phyloP scores from a whole-genome alignment of 2,888 invertebrate genomes.

The Nysson spinosus region DNA sequence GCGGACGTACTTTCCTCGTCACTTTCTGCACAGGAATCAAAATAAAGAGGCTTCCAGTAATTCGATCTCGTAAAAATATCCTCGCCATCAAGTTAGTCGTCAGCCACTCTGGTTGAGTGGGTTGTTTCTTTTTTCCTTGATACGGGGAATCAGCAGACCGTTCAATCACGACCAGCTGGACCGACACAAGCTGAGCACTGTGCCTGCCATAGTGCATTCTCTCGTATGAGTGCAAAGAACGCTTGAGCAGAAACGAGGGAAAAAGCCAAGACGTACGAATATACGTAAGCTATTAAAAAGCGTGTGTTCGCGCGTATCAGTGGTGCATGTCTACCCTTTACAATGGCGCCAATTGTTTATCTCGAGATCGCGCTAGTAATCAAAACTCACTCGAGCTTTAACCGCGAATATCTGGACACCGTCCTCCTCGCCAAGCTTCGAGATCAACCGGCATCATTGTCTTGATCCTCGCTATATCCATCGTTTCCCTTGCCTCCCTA shows the following conservation, averaged over 20 bases:
- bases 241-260: constrained; percentile 32
- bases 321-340: constrained; percentile 19
- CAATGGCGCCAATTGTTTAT: constrained; percentile 65
- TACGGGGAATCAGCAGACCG: constrained; percentile 36
- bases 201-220: constrained; percentile 25
- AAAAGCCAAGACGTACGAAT: constrained; percentile 43
- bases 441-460: constrained; percentile 54
- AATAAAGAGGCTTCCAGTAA: constrained; percentile 28
- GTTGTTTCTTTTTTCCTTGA: constrained; percentile 18
- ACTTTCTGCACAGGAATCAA: constrained; percentile 26
- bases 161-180: constrained; percentile 60
- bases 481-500: constrained; percentile 39
- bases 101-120: constrained; percentile 51
- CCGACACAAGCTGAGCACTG: constrained; percentile 47
- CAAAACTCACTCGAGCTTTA: constrained; percentile 50
- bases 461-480: constrained; percentile 21
- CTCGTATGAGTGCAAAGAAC: constrained; percentile 22
- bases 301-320: constrained; percentile 23
- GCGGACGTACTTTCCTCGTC: constrained; percentile 4
- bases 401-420: constrained; percentile 6
- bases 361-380: constrained; percentile 51
- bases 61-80: constrained; percentile 59
- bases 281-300: constrained; percentile 4
- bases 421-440: constrained; percentile 12
- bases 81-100: constrained; percentile 56